Conservation (phyloP, 1,140 invertebrate species). For the Anthonomus grandis region DNA sequence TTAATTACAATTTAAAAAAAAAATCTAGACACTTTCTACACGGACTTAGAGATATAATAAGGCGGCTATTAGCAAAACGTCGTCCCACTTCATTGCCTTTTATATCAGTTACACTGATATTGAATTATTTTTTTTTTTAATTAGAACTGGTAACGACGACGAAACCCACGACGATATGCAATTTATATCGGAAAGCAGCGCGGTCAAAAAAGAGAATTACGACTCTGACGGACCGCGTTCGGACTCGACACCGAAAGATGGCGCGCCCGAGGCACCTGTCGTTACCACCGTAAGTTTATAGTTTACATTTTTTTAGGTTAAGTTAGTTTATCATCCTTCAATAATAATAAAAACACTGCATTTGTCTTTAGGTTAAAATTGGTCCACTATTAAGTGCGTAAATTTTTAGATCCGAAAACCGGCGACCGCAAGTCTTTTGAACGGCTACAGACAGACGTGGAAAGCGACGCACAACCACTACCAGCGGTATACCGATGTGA, state of each 20-base stretch:
- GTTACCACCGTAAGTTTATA: slow-evolving; percentile 31
- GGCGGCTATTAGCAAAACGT: no score
- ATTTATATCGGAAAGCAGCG: slow-evolving; percentile 57
- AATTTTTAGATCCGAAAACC: slow-evolving; percentile 42
- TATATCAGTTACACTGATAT: background rate
- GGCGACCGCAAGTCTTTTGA: slow-evolving; percentile 50
- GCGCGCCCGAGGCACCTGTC: slow-evolving; percentile 35
- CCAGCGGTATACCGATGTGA: slow-evolving; percentile 81
- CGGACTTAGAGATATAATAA: background rate
- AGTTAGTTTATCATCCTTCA: no score
- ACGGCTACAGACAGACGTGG: slow-evolving; percentile 53
- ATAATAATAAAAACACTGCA: no score
- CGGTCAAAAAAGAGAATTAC: slow-evolving; percentile 48
- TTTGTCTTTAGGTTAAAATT: no score
- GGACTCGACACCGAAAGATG: slow-evolving; percentile 42
- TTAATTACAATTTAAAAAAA: no score
- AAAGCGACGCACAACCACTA: slow-evolving; percentile 76
- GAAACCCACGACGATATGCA: slow-evolving; percentile 68
- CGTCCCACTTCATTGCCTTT: no score
- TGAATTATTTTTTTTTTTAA: background rate
- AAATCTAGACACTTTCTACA: background rate
- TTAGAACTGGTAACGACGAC: slow-evolving; percentile 58
- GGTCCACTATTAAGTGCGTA: no score
- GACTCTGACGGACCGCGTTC: slow-evolving; percentile 43
- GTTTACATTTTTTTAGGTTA: background rate